phyloP scores from a whole-genome alignment of 2,113 vertebrate species.

The Felis catus region DNA sequence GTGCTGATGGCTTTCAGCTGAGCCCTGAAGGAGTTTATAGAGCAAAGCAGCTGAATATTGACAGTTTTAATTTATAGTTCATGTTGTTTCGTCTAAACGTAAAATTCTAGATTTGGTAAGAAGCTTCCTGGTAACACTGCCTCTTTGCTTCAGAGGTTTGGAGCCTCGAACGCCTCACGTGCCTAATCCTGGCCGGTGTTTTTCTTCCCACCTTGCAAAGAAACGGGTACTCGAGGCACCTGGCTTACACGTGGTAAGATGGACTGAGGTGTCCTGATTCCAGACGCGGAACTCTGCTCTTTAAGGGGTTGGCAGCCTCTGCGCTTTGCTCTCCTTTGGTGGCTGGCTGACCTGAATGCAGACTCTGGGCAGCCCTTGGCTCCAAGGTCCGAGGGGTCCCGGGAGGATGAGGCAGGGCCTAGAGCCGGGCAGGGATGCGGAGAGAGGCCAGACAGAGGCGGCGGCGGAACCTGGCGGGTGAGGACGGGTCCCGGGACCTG shows the following conservation, averaged over 20 bases:
- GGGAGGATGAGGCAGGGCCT: too few relatives aligned
- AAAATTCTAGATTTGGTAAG: background rate
- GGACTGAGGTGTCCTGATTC: background rate
- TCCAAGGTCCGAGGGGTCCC: background rate
- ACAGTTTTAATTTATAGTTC: background rate
- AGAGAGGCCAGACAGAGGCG: background rate
- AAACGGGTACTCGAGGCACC: background rate
- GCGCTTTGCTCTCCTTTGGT: accelerated
- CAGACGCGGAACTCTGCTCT: accelerated
- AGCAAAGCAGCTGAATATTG: accelerated
- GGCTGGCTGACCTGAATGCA: background rate
- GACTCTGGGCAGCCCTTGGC: background rate
- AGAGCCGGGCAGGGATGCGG: background rate
- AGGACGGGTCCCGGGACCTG: background rate
- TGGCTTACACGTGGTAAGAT: accelerated
- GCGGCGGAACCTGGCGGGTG: background rate
- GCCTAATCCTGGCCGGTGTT: accelerated
- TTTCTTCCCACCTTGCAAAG: background rate
- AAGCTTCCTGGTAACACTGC: background rate
- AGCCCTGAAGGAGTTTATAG: too few relatives aligned
- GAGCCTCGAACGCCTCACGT: accelerated
- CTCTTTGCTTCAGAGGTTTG: background rate
- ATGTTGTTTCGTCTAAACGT: accelerated
- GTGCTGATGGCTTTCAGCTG: background rate
- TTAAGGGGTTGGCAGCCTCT: accelerated